A percentile compares a stretch with the other conserved stretches of the same genome.
phyloP scores from a whole-genome alignment of 1,140 invertebrate genomes.

The Scaptomyza pallida region DNA sequence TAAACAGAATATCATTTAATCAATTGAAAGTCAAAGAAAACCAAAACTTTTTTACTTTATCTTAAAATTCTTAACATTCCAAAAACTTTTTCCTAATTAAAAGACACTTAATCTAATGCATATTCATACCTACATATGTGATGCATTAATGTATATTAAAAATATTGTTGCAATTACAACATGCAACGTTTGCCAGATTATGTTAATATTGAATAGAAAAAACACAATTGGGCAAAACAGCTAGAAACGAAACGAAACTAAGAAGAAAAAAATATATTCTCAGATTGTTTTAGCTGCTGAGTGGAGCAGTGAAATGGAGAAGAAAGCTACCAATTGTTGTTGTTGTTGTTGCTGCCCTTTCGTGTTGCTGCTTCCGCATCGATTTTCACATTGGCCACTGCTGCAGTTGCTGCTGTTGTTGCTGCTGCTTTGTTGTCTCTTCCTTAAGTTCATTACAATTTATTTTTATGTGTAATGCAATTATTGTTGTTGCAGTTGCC shows the following conservation, averaged over 20 bases:
- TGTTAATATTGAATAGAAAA: constrained; percentile 46
- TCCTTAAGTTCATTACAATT: constrained; percentile 81
- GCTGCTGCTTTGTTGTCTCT: constrained; percentile 55
- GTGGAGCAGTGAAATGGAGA: constrained; percentile 44
- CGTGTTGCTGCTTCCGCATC: constrained; percentile 74
- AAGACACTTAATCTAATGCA: too few relatives aligned
- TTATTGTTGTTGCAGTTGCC: constrained; percentile 61
- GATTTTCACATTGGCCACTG: constrained; percentile 74
- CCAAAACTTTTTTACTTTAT: too few relatives aligned
- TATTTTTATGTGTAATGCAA: constrained; percentile 83
- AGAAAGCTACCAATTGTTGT: constrained; percentile 57
- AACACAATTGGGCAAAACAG: constrained; percentile 29
- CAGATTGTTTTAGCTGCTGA: constrained; percentile 40
- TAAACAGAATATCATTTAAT: too few relatives aligned
- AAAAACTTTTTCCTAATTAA: too few relatives aligned
- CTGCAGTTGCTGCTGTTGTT: constrained; percentile 23
- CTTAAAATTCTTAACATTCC: too few relatives aligned
- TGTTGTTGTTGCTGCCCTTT: constrained; percentile 48
- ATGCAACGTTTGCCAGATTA: constrained; percentile 57
- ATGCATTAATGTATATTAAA: background rate
- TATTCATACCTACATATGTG: too few relatives aligned
- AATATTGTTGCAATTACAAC: constrained; percentile 23
- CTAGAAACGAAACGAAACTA: background rate
- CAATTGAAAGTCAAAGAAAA: too few relatives aligned
- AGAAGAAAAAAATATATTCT: constrained; percentile 19